Evolutionary conservation across 2,113 vertebrate genomes (phyloP).

Genomic region (Campylomormyrus numenius): DNA sequence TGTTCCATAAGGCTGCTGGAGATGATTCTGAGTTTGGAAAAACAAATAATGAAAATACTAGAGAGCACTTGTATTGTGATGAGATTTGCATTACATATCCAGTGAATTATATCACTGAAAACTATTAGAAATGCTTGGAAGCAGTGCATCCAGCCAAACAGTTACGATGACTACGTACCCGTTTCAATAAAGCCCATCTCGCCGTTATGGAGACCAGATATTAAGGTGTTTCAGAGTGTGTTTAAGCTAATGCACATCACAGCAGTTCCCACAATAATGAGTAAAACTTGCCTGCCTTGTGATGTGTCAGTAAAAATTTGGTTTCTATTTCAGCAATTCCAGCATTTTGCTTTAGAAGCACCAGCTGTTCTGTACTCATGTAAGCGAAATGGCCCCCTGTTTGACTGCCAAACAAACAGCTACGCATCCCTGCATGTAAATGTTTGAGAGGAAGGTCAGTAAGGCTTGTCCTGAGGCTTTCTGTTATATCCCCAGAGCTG

Average conservation of each 20-base stretch:
- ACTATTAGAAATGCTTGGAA: not conserved
- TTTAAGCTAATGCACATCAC: not conserved
- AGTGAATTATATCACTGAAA: not conserved
- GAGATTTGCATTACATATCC: not conserved
- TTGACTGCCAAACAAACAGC: not conserved
- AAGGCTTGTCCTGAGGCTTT: slow-evolving; percentile 4
- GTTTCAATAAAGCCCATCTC: not conserved
- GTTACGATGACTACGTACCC: not conserved
- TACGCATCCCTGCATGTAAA: not conserved
- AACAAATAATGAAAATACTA: not conserved
- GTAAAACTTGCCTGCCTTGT: not conserved
- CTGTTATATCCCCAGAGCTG: not conserved
- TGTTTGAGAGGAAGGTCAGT: not conserved
- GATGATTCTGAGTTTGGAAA: not conserved
- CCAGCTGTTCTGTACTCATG: not conserved
- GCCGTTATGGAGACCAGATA: not conserved
- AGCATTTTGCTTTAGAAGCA: not conserved
- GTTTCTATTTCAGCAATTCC: not conserved
- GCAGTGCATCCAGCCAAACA: not conserved
- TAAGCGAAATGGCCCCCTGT: not conserved
- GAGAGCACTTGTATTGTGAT: not conserved
- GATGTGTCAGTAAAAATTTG: not conserved
- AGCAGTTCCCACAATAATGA: not conserved
- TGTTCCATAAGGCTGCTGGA: not conserved
- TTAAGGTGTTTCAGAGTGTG: not conserved